A percentile compares a stretch with the other conserved stretches of the same genome.
Conservation (phyloP, 1,140 invertebrate species). For the Cydia splendana region DNA sequence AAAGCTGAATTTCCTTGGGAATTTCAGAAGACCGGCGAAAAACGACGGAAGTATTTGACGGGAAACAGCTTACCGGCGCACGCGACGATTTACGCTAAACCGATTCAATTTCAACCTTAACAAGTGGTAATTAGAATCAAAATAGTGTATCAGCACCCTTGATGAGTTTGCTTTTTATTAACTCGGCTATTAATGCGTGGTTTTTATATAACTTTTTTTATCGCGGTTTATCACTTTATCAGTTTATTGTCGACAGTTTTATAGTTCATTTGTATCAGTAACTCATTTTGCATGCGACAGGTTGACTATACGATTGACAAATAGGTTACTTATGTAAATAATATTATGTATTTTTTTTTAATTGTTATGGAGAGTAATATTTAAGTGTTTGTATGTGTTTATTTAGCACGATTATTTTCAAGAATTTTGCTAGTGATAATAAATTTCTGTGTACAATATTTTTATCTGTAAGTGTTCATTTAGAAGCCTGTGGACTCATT, state of each 20-base stretch:
- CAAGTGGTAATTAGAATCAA: neutral
- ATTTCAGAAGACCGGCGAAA: conserved; percentile 9
- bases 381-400: too few relatives aligned
- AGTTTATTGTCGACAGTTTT: neutral
- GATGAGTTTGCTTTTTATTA: neutral
- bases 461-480: too few relatives aligned
- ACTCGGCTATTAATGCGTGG: neutral
- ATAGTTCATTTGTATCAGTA: neutral
- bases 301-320: too few relatives aligned
- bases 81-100: neutral
- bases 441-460: too few relatives aligned
- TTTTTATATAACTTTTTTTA: neutral
- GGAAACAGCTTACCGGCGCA: conserved; percentile 12
- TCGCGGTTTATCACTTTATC: neutral
- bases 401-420: too few relatives aligned
- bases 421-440: too few relatives aligned
- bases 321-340: too few relatives aligned
- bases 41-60: neutral
- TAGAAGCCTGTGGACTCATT: too few relatives aligned
- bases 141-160: neutral
- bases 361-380: too few relatives aligned
- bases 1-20: conserved; percentile 3
- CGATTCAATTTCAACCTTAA: neutral
- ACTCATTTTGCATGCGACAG: neutral
- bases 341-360: too few relatives aligned